Conservation (phyloP, 2,888 invertebrate species). For the Bruchidius siliquastri region DNA sequence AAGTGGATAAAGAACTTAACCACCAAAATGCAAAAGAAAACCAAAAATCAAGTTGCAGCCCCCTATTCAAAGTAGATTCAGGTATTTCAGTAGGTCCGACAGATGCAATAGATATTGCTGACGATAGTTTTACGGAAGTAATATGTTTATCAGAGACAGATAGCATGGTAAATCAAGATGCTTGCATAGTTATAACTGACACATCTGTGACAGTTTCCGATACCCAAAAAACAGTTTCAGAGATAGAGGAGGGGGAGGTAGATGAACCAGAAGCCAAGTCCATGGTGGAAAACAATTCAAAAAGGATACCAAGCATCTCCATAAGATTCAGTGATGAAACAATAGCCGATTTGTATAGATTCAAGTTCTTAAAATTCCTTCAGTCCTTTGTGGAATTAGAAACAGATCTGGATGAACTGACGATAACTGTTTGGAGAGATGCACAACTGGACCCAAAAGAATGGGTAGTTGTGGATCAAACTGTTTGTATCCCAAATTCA, state of each 20-base stretch:
- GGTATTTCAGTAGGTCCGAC: slow-evolving; percentile 3
- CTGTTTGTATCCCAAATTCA: slow-evolving; percentile 1
- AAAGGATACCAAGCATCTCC: slow-evolving; percentile 36
- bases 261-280: slow-evolving; percentile 7
- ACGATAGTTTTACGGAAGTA: neutral
- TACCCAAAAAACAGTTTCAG: neutral
- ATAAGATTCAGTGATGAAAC: slow-evolving; percentile 50
- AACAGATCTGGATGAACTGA: slow-evolving; percentile 39
- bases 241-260: slow-evolving; percentile 22
- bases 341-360: slow-evolving; percentile 48
- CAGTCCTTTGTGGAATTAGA: slow-evolving; percentile 45
- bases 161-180: neutral
- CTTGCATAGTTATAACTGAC: neutral
- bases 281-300: neutral
- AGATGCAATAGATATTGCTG: neutral
- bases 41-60: neutral
- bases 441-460: slow-evolving; percentile 46
- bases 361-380: slow-evolving; percentile 50
- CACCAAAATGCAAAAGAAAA: slow-evolving; percentile 15
- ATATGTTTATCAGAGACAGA: neutral
- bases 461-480: slow-evolving; percentile 43
- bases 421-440: slow-evolving; percentile 46
- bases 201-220: neutral
- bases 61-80: neutral
- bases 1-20: slow-evolving; percentile 15